Evolutionary conservation across 2,113 vertebrate genomes (phyloP), one percentile per base, ranked within the genome.

Genomic region (Apodemus sylvaticus): DNA sequence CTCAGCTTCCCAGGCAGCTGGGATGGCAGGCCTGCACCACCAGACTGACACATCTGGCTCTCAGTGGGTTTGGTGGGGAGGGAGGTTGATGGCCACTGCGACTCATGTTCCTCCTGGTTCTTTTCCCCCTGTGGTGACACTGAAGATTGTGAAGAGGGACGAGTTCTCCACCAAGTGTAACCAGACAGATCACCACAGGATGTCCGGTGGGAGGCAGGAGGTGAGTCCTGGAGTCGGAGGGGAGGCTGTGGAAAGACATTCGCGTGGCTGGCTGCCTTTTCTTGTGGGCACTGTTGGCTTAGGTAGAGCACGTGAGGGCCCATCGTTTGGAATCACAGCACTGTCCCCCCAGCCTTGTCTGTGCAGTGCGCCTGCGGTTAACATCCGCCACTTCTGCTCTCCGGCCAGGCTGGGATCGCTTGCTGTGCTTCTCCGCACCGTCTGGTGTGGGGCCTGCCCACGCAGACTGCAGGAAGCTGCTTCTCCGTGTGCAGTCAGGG

Each of bases 121-220:
- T n/a, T 88, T 31, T n/a, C 51, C 81, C 17, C 0, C 45, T 26
- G 0, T 94, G 22, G 0, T 92, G 90, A 97, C 94, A 1, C 97
- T 55, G 87, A 90, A 99, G 99, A 99, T 99, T 0, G 99, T 99
- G 73, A 99, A 99, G 96, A 99, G 99, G 97, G 99, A 99, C 0
- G 99, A 99, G 97, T 99, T 99, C 97, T 99, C 99, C 66, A 99
- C 99, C 0, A 99, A 99, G 96, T 99, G 99, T 98, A 99, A 99
- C 98, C 99, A 99, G 98, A 99, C 99, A 0, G 99, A 99, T 98
- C 99, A 99, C 95, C 99, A 99, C 95, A 99, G 99, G 17, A 99
- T 99, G 99, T 99, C 99, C 0, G 99, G 99, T 16, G 99, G 99
- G 68, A 98, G 99, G 96, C 99, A 99, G 95, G 99, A 99, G 99